Evolutionary conservation across 35 echinoderm and acorn worm species (phyloP), one percentile per base, ranked within the genome.

Genomic region (Strongylocentrotus purpuratus): DNA sequence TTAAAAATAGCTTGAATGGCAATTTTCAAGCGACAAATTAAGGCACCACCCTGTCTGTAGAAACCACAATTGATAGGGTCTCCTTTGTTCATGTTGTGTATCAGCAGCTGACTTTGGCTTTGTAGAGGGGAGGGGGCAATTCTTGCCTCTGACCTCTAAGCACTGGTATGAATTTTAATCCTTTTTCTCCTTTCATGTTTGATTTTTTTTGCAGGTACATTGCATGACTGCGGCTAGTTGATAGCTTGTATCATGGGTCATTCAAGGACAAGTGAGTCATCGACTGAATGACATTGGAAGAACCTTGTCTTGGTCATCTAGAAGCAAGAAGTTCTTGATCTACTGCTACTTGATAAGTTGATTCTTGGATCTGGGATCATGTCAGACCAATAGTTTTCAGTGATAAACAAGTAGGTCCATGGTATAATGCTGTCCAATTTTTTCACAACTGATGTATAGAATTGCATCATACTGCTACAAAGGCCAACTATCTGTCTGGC

Each of bases 181-280:
- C 11, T 20, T 89, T 86, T 89, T 41, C 32, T 46, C 87, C 32
- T 89, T 89, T 89, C 87, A 89, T 89, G 32, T 89, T 89, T n/a
- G n/a, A 89, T 89, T 89, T 45, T 89, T 46, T 25, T 11, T 9
- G 2, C 86, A 31, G 32, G 87, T 89, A 89, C 87, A 89, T 89
- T 33, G 18, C 87, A 89, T 33, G 87, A 8, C n/a, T 55, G 50
- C 50, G 50, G 15, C 50, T 41, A 41, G 35, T 3, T 9, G 15
- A 55, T 11, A 55, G 50, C 50, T 12, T 55, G 50, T 55, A 28
- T 78, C 28, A n/a, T 78, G 28, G 65, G 65, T 78, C 65, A 78
- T 28, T 78, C 65, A 78, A 78, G 65, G 65, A n/a, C 65, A 78
- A 78, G 65, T 78, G 65, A 78, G 65, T 78, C 65, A 78, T 78